Conservation (phyloP, 2,113 vertebrate genomes). For the cattle (Bos taurus) region DNA sequence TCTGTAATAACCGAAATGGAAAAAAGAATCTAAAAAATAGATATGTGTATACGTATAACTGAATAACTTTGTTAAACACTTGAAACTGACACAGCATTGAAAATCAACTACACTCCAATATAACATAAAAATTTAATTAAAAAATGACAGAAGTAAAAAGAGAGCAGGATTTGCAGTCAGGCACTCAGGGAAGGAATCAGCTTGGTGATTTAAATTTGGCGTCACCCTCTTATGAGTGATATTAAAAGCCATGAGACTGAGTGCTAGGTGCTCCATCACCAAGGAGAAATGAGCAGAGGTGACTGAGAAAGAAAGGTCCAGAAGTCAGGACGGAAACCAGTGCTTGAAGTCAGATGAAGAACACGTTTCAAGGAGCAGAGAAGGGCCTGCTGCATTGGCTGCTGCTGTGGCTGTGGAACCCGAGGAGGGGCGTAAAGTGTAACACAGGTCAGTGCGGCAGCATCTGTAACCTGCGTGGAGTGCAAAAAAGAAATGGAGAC, state of each 20-base stretch:
- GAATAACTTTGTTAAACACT: neutral
- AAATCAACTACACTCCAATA: neutral
- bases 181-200: neutral
- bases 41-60: neutral
- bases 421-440: rapidly evolving
- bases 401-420: too few species aligned
- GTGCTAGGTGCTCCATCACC: neutral
- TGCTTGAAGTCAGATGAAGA: neutral
- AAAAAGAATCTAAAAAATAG: neutral
- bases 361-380: neutral
- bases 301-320: neutral
- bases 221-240: rapidly evolving
- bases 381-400: rapidly evolving
- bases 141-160: neutral
- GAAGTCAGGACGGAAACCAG: neutral
- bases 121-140: neutral
- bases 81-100: neutral
- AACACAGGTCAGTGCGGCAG: rapidly evolving
- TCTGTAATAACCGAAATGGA: neutral
- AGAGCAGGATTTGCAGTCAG: too few species aligned
- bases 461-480: rapidly evolving
- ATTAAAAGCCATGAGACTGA: neutral
- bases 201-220: neutral
- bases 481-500: rapidly evolving
- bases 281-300: neutral